Evolutionary conservation across 2,113 vertebrate species (phyloP), one percentile per base, ranked within the genome.

Genomic region (Stercorarius parasiticus): DNA sequence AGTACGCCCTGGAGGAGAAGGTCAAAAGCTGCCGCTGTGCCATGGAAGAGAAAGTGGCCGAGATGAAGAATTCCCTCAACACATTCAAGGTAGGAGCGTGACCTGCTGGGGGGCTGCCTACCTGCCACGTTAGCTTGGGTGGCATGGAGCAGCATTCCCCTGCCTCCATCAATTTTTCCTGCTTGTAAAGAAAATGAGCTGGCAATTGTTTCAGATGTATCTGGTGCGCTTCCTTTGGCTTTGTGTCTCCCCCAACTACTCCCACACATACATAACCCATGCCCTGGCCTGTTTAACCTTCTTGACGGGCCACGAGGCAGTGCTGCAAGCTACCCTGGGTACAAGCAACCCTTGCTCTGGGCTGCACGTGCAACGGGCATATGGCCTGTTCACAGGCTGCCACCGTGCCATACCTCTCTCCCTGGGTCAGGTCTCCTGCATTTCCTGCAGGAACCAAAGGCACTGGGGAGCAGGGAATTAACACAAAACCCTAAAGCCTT

Each of bases 31-130:
- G 99, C 89, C 98, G 98, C 82, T 99, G 98, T 56, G 98, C 99
- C 45, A 99, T 99, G 96, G 99, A 99, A 59, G 98, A 99, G 93
- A 99, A 99, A 96, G 99, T 99, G 92, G 98, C 99, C 14, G 98
- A 99, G 92, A 98, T 99, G 97, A 99, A 99, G 97, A 99, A 99
- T 90, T 99, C 98, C 10, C 98, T 99, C 55, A 99, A 99, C 98
- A 99, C 98, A 0, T 98, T 99, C 90, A 99, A 99, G 99, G 99
- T 99, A 95, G 79, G 84, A 82, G 27, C 10, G 38, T 52, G 65
- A 71, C 55, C 34, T 11, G 38, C 1, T 6, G 2, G 36, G 27
- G 52, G 42, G 50, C 47, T 64, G 76, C 32, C 21, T 7, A 38
- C 18, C 5, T 72, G 52, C 27, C 65, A 22, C 0, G 0, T n/a